Conservation (phyloP, 30 jellyfish, hydroid and myxozoan genomes). For the Catostylus mosaicus region DNA sequence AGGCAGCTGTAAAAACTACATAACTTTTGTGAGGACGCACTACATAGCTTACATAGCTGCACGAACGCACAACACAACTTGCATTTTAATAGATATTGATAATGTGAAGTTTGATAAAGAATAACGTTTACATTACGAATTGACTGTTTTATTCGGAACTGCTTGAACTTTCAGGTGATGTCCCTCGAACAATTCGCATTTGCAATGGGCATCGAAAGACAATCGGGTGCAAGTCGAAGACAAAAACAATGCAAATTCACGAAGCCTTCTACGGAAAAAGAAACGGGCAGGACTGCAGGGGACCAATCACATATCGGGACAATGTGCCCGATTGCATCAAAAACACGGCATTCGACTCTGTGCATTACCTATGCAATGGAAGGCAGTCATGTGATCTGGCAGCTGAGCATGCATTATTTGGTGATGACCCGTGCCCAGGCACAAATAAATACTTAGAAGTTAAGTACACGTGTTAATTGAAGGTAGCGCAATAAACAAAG, state of each 20-base stretch:
- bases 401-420: constrained; percentile 90
- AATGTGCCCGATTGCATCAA: constrained; percentile 86
- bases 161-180: constrained; percentile 11
- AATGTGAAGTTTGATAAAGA: too few relatives aligned
- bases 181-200: constrained; percentile 63
- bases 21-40: too few relatives aligned
- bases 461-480: constrained; percentile 65
- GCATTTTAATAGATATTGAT: too few relatives aligned
- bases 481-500: not conserved
- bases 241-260: constrained; percentile 67
- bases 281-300: constrained; percentile 94
- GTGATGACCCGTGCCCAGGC: constrained; percentile 97
- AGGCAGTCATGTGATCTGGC: constrained; percentile 91
- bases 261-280: constrained; percentile 92
- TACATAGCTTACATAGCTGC: too few relatives aligned
- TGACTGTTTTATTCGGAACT: too few relatives aligned
- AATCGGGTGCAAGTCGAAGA: constrained; percentile 73
- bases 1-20: too few relatives aligned
- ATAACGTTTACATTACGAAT: too few relatives aligned
- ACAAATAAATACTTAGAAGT: constrained; percentile 90
- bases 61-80: too few relatives aligned
- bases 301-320: constrained; percentile 81
- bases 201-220: constrained; percentile 93
- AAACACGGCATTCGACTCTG: constrained; percentile 84
- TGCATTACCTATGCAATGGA: constrained; percentile 84